Conservation (phyloP, 2,113 vertebrate species). For the Neodontobutis hainanensis region DNA sequence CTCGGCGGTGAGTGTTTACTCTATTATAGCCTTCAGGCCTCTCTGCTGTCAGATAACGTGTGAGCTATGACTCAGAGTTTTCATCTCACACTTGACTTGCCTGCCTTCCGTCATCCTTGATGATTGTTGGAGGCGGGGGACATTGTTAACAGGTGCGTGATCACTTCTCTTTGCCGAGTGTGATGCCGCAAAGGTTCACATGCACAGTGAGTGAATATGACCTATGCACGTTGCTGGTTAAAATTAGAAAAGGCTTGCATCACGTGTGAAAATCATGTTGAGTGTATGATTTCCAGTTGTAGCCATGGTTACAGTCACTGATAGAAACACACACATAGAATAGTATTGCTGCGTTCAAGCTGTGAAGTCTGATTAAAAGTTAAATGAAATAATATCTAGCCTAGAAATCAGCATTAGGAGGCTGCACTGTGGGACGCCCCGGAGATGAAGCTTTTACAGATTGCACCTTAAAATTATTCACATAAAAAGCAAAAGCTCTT, state of each 20-base stretch:
- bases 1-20: slow-evolving; percentile 48
- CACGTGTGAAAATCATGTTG: slow-evolving; percentile 42
- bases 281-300: slow-evolving; percentile 49
- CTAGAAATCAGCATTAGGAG: slow-evolving; percentile 64
- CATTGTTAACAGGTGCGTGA: slow-evolving; percentile 28
- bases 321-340: slow-evolving; percentile 53
- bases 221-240: slow-evolving; percentile 19
- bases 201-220: slow-evolving; percentile 35
- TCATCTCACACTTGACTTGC: neutral
- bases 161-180: slow-evolving; percentile 2
- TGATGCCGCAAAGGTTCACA: slow-evolving; percentile 5
- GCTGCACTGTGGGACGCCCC: slow-evolving; percentile 47
- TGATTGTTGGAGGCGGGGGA: slow-evolving; percentile 9
- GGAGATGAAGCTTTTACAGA: slow-evolving; percentile 49
- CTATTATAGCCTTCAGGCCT: slow-evolving; percentile 32
- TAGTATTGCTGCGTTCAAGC: slow-evolving; percentile 58
- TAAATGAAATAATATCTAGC: slow-evolving; percentile 64
- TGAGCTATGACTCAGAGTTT: slow-evolving; percentile 44
- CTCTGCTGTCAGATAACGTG: slow-evolving; percentile 32
- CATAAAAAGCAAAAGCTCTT: slow-evolving; percentile 49
- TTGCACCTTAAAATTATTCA: slow-evolving; percentile 57
- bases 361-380: slow-evolving; percentile 74
- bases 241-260: slow-evolving; percentile 50
- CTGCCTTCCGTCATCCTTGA: slow-evolving; percentile 11
- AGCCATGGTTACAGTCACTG: slow-evolving; percentile 58